Percentiles rank a stretch among this genome's conserved stretches.
Evolutionary conservation across 1,140 invertebrate species (phyloP).

Genomic region (Drosophila malerkotliana): DNA sequence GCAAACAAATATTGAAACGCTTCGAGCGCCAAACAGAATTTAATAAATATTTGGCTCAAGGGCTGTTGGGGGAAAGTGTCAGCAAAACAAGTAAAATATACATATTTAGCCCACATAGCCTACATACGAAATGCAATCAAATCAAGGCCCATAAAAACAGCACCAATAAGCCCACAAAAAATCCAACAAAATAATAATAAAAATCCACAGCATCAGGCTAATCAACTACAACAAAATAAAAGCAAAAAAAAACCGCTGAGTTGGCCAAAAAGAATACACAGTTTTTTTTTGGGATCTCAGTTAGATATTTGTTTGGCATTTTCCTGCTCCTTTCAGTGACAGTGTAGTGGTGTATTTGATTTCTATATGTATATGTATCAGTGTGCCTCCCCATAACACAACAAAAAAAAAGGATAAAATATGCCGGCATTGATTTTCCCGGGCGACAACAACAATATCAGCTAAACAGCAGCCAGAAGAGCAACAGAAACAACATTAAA

Average conservation of each 20-base stretch:
- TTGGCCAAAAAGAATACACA: constrained; percentile 57
- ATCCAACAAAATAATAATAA: constrained; percentile 63
- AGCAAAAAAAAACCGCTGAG: constrained; percentile 56
- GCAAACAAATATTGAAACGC: constrained; percentile 33
- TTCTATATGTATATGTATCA: constrained; percentile 25
- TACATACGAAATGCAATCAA: constrained; percentile 46
- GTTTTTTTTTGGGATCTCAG: constrained; percentile 26
- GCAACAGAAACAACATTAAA: constrained; percentile 30
- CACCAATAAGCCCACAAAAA: constrained; percentile 23
- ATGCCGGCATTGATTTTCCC: constrained; percentile 74
- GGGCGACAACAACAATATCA: constrained; percentile 48
- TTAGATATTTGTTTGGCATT: constrained; percentile 42
- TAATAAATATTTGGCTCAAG: constrained; percentile 49
- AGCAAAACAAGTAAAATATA: constrained; percentile 26
- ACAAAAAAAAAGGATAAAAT: constrained; percentile 75
- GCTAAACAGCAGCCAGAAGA: constrained; percentile 21
- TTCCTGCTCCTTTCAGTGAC: constrained; percentile 33
- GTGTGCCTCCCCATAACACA: constrained; percentile 29
- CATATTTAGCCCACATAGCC: constrained; percentile 5
- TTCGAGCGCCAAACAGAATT: constrained; percentile 19
- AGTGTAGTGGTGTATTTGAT: constrained; percentile 33
- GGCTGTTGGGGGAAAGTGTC: constrained; percentile 33
- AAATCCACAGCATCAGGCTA: constrained; percentile 50
- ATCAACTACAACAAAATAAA: constrained; percentile 60
- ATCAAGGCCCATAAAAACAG: constrained; percentile 56